Base-by-base conservation (phyloP, 2,113 vertebrate genomes). In the Eptesicus fuscus region DNA sequence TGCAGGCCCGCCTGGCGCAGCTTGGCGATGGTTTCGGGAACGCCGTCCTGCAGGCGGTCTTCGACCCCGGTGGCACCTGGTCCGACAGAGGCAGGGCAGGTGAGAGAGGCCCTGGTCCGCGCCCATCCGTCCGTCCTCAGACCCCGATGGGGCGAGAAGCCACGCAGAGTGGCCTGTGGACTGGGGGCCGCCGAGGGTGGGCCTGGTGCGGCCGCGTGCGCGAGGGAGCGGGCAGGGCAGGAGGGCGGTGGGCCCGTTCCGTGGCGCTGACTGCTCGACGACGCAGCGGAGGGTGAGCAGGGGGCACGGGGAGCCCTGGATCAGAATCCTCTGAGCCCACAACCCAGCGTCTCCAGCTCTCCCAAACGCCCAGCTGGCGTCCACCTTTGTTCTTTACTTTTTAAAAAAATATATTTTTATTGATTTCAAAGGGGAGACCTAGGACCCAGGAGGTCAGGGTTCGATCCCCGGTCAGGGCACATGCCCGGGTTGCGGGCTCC, bases 1-100 rank as follows among this genome's bases (percentile, higher is more conserved):
- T 99, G 99, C 77, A 99, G 97, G n/a, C 99, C 99, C 4, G 99
- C 99, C 92, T 98, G 99, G 56, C 99, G 98, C 86, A 99, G 95
- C 2, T 98, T 98, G 7, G 98, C 98, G 13, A 99, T 99, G 47
- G 99, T 99, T 96, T 99, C 99, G 0, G 99, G 99, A 3, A 99
- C 99, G 0, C 99, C 99, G 0, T 99, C 99, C 97, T 99, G 99
- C 90, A 99, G 98, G 71, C 99, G 98, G 96, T 99, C 99, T 97
- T 99, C 99, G 51, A 99, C 98, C 61, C 99, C 99, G 0, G 99
- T 99, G 30, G 99, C 99, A 88, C 99, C 99, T 99, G 91, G 69
- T 35, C 56, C 23, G 56, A 22, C 53, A 88, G n/a, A 93, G 0
- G 90, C 22, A 61, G 51, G 74, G 65, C 1, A 25, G 32, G 18